Evolutionary conservation across 2,113 vertebrate species (phyloP), one percentile per base, ranked within the genome.

Genomic region (Antechinus stuartii): DNA sequence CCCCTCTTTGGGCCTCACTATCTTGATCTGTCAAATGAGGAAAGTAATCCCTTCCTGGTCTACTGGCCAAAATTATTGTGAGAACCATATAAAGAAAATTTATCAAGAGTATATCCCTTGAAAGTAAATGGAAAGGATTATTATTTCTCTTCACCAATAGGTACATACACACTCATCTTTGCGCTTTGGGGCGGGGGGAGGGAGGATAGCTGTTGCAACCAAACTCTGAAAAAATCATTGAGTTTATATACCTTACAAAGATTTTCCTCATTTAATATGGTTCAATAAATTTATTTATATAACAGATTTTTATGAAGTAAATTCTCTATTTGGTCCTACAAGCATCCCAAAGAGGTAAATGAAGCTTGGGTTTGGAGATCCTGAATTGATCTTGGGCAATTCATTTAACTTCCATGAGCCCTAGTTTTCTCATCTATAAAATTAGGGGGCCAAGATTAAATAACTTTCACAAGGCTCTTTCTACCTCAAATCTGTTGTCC

Each of bases 1-100:
- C 50, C 89, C 1, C 30, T 76, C 26, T 68, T 0, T 94, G 93
- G 8, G 47, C 76, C 35, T 96, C 27, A 54, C 90, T 96, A 93
- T 94, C 35, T 90, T 96, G 22, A 76, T 95, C 50, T 93, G 54
- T 92, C 23, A 94, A 35, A 46, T 53, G 25, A 49, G 12, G 27
- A 90, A 25, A 92, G 84, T 22, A 94, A n/a, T 52, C 16, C 90
- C 76, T 96, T 92, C 56, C 25, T 61, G 76, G 27, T 42, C 61
- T 54, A 53, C 68, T 47, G 93, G 52, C 68, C 7, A 94, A 53
- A 12, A 47, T 49, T 91, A 10, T 91, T 50, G 11, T 46, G 53
- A 95, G 90, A 23, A 61, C 26, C 55, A 25, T n/a, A 54, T 90
- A 50, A 50, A 95, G 61, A 94, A 16, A 84, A 8, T 84, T 52